Conservation (phyloP, 2,113 vertebrate species). For the human (Homo sapiens) region GRCh38 chr9:132223001-132223500, state of each 20-base stretch:
- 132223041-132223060: neutral
- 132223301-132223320: neutral
- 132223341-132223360: neutral
- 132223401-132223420: neutral
- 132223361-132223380: neutral
- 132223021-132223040: neutral
- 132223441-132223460: neutral
- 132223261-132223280: neutral
- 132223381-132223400: neutral
- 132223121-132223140: neutral
- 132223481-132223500: fast-evolving
- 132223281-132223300: conserved; percentile 41
- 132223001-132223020: neutral
- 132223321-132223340: neutral
- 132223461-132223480: neutral
- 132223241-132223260: too few relatives aligned
- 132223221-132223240: neutral
- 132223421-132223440: neutral
- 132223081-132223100: neutral
- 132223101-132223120: neutral
- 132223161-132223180: neutral
- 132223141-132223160: neutral
- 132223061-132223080: neutral
- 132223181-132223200: neutral
- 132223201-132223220: neutral